Evolutionary conservation across 2,113 vertebrate species (phyloP).

Genomic region (Neolamprologus caudopunctatus): DNA sequence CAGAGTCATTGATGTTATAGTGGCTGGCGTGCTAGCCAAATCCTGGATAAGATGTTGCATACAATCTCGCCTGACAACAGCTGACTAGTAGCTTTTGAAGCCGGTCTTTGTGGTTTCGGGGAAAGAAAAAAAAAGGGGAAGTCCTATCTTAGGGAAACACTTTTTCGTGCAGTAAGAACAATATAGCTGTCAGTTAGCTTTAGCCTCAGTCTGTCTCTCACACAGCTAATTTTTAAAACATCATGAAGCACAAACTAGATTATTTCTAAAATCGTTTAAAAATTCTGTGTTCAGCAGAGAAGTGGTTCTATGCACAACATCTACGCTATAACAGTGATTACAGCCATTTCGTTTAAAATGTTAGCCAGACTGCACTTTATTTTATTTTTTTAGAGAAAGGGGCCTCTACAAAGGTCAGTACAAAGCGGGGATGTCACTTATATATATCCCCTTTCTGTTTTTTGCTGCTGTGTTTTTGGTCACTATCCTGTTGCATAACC

Average conservation of each 20-base stretch:
- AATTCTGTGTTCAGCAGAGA: not conserved
- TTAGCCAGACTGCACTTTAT: not conserved
- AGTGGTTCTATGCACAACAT: not conserved
- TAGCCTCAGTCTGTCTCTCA: not conserved
- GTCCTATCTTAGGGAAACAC: not conserved
- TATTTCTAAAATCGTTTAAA: not conserved
- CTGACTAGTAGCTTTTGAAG: not conserved
- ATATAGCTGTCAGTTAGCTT: not conserved
- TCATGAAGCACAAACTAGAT: not conserved
- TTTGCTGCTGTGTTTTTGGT: not conserved
- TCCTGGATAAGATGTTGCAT: not conserved
- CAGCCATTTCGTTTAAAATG: not conserved
- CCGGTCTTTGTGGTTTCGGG: not conserved
- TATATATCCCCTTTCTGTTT: not conserved
- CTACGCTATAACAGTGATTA: not conserved
- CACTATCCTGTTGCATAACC: not conserved
- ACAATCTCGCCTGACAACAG: not conserved
- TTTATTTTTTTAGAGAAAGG: not conserved
- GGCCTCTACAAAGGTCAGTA: not conserved
- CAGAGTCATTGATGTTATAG: not conserved
- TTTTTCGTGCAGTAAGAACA: not conserved
- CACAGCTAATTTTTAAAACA: not conserved
- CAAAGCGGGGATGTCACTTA: not conserved
- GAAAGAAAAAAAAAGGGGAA: not conserved
- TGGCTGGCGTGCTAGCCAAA: not conserved